phyloP scores from a whole-genome alignment of 2,113 vertebrate species.

The Mesitornis unicolor region DNA sequence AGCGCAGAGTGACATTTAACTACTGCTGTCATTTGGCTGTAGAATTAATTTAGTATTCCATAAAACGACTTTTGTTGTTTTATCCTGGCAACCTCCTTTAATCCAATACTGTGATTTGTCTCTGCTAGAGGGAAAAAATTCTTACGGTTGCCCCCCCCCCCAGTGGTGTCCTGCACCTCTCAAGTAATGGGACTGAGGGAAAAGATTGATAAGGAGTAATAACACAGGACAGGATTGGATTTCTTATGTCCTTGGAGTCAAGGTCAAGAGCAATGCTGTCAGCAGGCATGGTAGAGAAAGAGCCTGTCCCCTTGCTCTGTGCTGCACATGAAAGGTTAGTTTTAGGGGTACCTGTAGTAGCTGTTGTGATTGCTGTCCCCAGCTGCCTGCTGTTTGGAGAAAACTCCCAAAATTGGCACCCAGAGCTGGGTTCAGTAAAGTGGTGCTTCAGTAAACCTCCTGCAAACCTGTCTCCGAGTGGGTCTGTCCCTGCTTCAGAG shows the following conservation, averaged over 20 bases:
- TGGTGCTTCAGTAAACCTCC: not conserved
- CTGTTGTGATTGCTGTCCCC: not conserved
- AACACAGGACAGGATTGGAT: not conserved
- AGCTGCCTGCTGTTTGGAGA: not conserved
- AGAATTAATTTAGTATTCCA: not conserved
- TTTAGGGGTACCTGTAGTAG: not conserved
- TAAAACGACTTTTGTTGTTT: not conserved
- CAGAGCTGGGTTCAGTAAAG: not conserved
- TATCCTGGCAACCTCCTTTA: not conserved
- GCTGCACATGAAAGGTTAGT: not conserved
- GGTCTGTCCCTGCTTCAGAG: not conserved
- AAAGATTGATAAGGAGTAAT: not conserved
- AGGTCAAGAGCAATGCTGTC: not conserved
- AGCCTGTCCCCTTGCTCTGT: not conserved
- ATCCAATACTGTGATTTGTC: rapidly evolving
- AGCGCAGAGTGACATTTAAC: not conserved
- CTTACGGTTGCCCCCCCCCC: not conserved
- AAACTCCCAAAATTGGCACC: not conserved
- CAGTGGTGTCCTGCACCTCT: not conserved
- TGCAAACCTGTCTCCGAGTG: not conserved
- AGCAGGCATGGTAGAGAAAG: not conserved
- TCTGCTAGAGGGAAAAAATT: not conserved
- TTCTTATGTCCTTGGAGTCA: not conserved
- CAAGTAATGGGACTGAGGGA: not conserved
- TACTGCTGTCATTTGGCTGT: not conserved